Conservation (phyloP, 2,888 invertebrate species). For the Lapara coniferarum region DNA sequence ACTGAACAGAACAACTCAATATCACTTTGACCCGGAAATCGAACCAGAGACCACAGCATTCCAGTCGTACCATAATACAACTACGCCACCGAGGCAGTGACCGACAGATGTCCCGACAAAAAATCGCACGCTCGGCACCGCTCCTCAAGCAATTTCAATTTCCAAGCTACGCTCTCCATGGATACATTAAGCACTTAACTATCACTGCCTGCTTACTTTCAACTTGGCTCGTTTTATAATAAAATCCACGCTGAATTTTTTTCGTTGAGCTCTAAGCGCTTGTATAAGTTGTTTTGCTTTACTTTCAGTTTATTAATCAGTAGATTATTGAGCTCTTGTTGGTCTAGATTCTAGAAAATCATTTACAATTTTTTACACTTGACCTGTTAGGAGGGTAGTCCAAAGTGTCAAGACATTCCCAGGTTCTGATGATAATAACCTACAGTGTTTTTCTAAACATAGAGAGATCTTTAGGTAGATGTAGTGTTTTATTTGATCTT, state of each 20-base stretch:
- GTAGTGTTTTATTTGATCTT: too few species aligned
- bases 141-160: conserved; percentile 66
- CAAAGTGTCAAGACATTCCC: too few species aligned
- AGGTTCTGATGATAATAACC: too few species aligned
- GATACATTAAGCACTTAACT: conserved; percentile 83
- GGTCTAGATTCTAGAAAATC: conserved; percentile 16
- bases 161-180: conserved; percentile 70
- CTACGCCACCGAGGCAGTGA: too few species aligned
- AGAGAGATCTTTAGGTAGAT: too few species aligned
- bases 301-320: conserved; percentile 44
- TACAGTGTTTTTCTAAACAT: too few species aligned
- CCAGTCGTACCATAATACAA: too few species aligned
- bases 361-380: too few species aligned
- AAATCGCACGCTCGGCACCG: conserved; percentile 39
- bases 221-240: conserved; percentile 49
- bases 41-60: too few species aligned
- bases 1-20: too few species aligned
- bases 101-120: not conserved
- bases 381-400: too few species aligned
- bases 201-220: conserved; percentile 79
- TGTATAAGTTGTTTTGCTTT: conserved; percentile 37
- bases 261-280: conserved; percentile 24
- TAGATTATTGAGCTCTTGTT: conserved; percentile 29
- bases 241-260: conserved; percentile 33
- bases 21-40: too few species aligned